Evolutionary conservation across 1,140 invertebrate species (phyloP), one percentile per base, ranked within the genome.

Genomic region (Elymnias hypermnestra): DNA sequence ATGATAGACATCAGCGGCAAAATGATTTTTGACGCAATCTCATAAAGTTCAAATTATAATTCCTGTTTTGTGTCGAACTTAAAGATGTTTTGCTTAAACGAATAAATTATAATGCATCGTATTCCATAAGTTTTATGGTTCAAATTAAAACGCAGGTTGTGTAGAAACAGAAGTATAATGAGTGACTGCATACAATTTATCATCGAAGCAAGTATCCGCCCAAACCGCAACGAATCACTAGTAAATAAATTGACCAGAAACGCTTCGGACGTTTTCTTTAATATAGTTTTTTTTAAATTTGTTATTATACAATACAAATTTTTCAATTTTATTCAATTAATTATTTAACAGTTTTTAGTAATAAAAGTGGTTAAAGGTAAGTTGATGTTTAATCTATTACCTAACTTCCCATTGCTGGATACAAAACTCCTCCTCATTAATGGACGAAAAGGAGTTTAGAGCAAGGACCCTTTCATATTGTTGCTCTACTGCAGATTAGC

Each of bases 181-280:
- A 78, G 53, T 54, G 72, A 72, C 53, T 66, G 68, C 50, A 55
- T 61, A 68, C 63, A 72, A 83, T 83, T 83, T 73, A 83, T 83
- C 79, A 83, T 83, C 68, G 41, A 52, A 54, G 48, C 65, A 79
- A 81, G 75, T 81, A 81, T 81, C 71, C 76, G 75, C 79, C 76
- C 79, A 64, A 57, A 53, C 65, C 73, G 70, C 70, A 79, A 83
- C 79, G 67, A 79, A 83, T 81, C 65, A 62, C 73, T 74, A 72
- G 72, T 81, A 79, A 79, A 79, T 74, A 81, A 79, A 77, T 77
- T 73, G 79, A 81, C 71, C 67, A 77, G 69, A 72, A 72, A 69
- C 61, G 62, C 70, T 69, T 72, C 62, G 64, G 52, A 62, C 42
- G 56, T 65, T 71, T 68, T 66, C 67, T 74, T 74, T 40, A 38